Evolutionary conservation across 2,797 vertebrate genomes (phyloP).

Genomic region (Xiphorhynchus erythropygius): DNA sequence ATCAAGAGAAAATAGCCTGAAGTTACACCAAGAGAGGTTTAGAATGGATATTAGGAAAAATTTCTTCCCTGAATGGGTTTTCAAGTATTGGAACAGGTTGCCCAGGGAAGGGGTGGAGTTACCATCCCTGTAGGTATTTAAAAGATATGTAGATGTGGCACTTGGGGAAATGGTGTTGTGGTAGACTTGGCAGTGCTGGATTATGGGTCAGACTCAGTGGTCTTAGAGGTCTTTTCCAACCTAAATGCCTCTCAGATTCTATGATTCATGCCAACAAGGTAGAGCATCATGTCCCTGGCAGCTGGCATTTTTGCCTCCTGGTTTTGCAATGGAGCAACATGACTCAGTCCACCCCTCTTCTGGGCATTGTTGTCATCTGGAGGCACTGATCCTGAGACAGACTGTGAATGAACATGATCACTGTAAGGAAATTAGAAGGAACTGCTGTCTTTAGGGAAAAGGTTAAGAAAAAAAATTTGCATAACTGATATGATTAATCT

Average conservation of each 20-base stretch:
- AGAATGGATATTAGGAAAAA: background rate
- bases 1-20: background rate
- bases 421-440: background rate
- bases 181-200: background rate
- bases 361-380: background rate
- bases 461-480: background rate
- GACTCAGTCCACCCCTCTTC: background rate
- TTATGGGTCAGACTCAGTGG: fast-evolving
- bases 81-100: background rate
- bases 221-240: background rate
- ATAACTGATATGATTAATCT: background rate
- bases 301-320: background rate
- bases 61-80: background rate
- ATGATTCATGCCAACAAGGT: background rate
- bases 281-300: background rate
- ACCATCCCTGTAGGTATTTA: background rate
- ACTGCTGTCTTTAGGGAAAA: background rate
- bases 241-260: background rate
- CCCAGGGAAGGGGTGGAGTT: background rate
- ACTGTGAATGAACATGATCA: background rate
- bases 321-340: background rate
- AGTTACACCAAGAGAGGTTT: background rate
- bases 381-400: background rate
- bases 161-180: background rate
- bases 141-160: background rate